Base-by-base conservation (phyloP, 2,797 vertebrate genomes). In the Phoeniculus purpureus region DNA sequence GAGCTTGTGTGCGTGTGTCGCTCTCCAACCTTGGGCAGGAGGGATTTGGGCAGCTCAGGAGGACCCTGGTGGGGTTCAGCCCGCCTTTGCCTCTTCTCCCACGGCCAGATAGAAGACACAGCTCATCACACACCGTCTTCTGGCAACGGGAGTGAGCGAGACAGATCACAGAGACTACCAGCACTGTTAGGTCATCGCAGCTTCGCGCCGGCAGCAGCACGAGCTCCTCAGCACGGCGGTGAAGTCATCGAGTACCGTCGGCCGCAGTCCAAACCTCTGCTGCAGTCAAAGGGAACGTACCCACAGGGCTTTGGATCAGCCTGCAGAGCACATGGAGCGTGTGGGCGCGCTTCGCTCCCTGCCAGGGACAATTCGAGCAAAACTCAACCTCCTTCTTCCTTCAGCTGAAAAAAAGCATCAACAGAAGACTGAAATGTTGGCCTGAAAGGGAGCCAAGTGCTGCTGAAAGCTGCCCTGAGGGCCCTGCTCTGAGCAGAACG, bases 361-460 rank as follows among this genome's bases (percentile, higher is more conserved):
- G 92, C 94, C 94, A 96, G 94, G 95, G 94, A 95, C 91, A 93
- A 93, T 76, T 71, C 89, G 85, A 91, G 87, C 85, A 84, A 85
- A 95, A 56, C 54, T 58, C 94, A 95, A 55, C 61, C 92, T 87
- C 83, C 87, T 89, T 32, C 92, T 84, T 93, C 87, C 89, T 93
- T 86, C 78, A 84, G 91, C 94, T 83, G 91, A 91, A 89, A 83
- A 87, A 72, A 94, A 92, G 85, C 83, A 79, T 61, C 80, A 65
- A 83, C 74, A 87, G 67, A 70, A 94, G 87, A 79, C 60, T 80
- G 87, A 88, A 81, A 88, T 86, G 60, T 71, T 52, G 89, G 87
- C 87, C 94, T 88, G 89, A 79, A 81, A 81, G 54, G 72, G 67
- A 92, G 89, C 91, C 91, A 86, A 94, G 65, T 1, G 0, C 67